Base-by-base conservation (phyloP, 2,113 vertebrate species). In the Balaeniceps rex region DNA sequence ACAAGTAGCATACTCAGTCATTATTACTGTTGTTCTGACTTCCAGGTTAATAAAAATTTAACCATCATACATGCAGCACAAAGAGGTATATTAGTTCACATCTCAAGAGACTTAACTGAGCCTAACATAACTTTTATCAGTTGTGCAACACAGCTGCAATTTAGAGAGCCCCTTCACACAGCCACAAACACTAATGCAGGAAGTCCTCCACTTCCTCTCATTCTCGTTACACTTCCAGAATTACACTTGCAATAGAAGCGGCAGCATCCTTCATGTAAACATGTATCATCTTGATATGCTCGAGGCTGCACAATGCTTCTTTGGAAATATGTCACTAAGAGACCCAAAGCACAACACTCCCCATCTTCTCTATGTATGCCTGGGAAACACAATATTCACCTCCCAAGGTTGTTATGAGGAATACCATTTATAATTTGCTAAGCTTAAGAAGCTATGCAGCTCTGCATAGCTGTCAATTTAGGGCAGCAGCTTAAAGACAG, bases 161-260 rank as follows among this genome's bases (percentile, higher is more conserved):
- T 85, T 63, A 79, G 81, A 61, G 28, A 93, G 38, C 42, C 78
- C 51, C 94, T 80, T 84, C 74, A 83, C 31, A 19, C 54, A 80
- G 93, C 96, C 96, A 95, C 96, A 94, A 90, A 92, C 93, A 88
- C 89, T 95, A 97, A 97, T 95, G 97, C 95, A 97, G 96, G 97
- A 97, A 97, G 95, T 96, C 74, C 91, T 97, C 95, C 93, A 83
- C 96, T 97, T 97, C 95, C 96, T 86, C 82, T 93, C 91, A 93
- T 95, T 94, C 83, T 95, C 89, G 51, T 69, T 58, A 70, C 70
- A 54, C 84, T 94, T 95, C 88, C 88, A 95, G 83, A 96, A 95
- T 84, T 68, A 49, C 14, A 65, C 69, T 87, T 60, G 61, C 6
- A 12, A 69, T 8, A 92, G 66, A 57, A 89, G 77, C 83, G 29